These are phyloP conservation scores for Channallabes apus DNA, from an alignment of 2,797 vertebrate genomes.

Conservation along the genomic window DNA sequence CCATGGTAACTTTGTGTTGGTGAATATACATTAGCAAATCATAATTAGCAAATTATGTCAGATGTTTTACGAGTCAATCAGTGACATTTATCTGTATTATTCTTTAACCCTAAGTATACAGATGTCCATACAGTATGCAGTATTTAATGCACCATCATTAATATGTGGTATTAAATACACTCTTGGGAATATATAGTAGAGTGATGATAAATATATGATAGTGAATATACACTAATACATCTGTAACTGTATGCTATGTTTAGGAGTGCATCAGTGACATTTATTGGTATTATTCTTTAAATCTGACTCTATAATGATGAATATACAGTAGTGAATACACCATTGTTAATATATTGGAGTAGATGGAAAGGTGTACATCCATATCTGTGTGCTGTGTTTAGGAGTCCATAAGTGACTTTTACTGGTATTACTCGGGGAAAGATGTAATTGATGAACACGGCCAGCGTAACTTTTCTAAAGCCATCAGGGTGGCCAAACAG, in stretches of 20 bases:
- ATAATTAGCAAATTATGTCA: no score
- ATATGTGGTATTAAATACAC: not conserved
- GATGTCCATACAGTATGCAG: fast-evolving
- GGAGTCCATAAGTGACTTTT: conserved; percentile 98
- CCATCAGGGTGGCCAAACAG: conserved; percentile 92
- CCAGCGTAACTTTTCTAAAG: conserved; percentile 91
- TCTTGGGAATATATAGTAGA: not conserved
- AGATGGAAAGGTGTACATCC: not conserved
- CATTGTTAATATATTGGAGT: not conserved
- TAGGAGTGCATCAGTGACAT: no score
- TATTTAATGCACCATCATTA: not conserved
- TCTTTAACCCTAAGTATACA: not conserved
- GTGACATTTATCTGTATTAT: no score
- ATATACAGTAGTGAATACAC: not conserved
- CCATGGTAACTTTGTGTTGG: not conserved
- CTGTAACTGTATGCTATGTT: no score
- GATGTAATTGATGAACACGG: conserved; percentile 89
- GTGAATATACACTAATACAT: not conserved
- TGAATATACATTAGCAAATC: no score
- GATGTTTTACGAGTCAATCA: no score
- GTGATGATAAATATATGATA: not conserved
- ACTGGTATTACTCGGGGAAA: conserved; percentile 96
- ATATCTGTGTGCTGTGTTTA: conserved; percentile 58
- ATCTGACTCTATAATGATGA: not conserved
- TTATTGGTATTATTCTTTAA: not conserved